phyloP scores from a whole-genome alignment of 1,140 invertebrate genomes.

The Drosophila lowei region DNA sequence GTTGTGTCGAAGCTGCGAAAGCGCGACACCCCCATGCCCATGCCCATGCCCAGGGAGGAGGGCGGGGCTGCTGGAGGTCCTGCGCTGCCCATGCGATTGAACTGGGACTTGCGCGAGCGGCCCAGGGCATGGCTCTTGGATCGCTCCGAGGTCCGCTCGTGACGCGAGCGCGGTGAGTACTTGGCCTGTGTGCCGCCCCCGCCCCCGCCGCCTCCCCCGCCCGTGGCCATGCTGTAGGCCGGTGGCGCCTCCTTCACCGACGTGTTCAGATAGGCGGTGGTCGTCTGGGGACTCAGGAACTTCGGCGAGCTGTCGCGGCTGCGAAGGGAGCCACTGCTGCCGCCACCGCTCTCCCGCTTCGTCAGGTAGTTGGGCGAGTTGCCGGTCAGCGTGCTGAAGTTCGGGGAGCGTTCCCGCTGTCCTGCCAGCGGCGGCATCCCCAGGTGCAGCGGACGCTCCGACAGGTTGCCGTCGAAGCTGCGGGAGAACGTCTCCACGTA shows the following conservation, averaged over 20 bases:
- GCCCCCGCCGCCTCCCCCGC: slow-evolving; percentile 5
- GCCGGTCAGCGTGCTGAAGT: slow-evolving; percentile 78
- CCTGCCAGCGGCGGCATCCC: slow-evolving; percentile 41
- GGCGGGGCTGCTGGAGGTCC: slow-evolving; percentile 19
- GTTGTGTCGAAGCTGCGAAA: slow-evolving; percentile 81
- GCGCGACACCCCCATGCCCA: slow-evolving; percentile 60
- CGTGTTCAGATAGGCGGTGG: slow-evolving; percentile 75
- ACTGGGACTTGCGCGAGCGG: slow-evolving; percentile 77
- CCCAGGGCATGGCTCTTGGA: slow-evolving; percentile 69
- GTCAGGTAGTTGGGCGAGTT: slow-evolving; percentile 81
- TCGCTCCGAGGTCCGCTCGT: slow-evolving; percentile 69
- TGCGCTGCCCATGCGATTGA: slow-evolving; percentile 53
- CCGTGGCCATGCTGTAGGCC: slow-evolving; percentile 54
- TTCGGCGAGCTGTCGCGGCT: slow-evolving; percentile 79
- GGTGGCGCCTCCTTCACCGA: slow-evolving; percentile 78
- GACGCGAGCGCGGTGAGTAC: slow-evolving; percentile 63
- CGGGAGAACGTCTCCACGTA: slow-evolving; percentile 81
- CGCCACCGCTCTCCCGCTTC: slow-evolving; percentile 67
- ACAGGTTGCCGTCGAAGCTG: slow-evolving; percentile 81
- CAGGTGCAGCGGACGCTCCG: slow-evolving; percentile 53
- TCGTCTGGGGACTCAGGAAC: slow-evolving; percentile 63
- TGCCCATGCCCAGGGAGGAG: slow-evolving; percentile 3
- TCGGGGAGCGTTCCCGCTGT: slow-evolving; percentile 68
- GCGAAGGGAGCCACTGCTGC: slow-evolving; percentile 62
- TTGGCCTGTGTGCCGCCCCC: slow-evolving; percentile 37